Conservation (phyloP, 2,888 invertebrate species). For the Orthosia incerta region DNA sequence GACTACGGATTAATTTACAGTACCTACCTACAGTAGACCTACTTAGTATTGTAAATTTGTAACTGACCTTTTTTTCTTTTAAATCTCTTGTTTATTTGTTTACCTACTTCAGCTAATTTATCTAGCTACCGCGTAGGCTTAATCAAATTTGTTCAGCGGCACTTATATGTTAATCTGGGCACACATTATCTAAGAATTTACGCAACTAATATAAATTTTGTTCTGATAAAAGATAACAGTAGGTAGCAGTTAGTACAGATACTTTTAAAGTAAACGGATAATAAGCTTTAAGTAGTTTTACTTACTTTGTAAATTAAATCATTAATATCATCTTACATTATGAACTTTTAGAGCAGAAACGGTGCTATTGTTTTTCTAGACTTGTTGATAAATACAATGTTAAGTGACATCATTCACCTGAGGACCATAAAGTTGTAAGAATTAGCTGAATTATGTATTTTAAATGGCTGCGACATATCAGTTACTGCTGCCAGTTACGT, state of each 20-base stretch:
- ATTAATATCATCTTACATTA: constrained; percentile 3
- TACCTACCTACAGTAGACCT: not conserved
- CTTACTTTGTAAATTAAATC: not conserved
- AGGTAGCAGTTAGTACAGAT: not conserved
- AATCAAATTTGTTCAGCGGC: constrained; percentile 43
- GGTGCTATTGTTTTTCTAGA: constrained; percentile 28
- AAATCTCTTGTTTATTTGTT: constrained; percentile 24
- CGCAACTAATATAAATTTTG: constrained; percentile 51
- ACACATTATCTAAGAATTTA: constrained; percentile 47
- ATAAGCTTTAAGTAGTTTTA: constrained; percentile 24
- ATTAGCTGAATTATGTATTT: constrained; percentile 60
- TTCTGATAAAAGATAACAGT: constrained; percentile 51
- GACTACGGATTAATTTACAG: not conserved
- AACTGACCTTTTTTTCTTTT: constrained; percentile 10
- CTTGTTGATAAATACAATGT: constrained; percentile 44
- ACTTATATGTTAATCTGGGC: constrained; percentile 49
- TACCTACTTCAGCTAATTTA: constrained; percentile 20
- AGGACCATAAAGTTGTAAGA: constrained; percentile 43
- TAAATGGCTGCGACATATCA: constrained; percentile 63
- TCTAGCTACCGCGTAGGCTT: constrained; percentile 38
- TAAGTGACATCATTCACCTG: constrained; percentile 54
- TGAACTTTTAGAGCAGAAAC: constrained; percentile 8
- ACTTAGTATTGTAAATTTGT: too few species aligned
- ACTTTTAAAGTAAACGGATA: constrained; percentile 27
- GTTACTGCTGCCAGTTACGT: constrained; percentile 63